Conservation (phyloP, 2,113 vertebrate genomes). For the Hiodon tergisus region DNA sequence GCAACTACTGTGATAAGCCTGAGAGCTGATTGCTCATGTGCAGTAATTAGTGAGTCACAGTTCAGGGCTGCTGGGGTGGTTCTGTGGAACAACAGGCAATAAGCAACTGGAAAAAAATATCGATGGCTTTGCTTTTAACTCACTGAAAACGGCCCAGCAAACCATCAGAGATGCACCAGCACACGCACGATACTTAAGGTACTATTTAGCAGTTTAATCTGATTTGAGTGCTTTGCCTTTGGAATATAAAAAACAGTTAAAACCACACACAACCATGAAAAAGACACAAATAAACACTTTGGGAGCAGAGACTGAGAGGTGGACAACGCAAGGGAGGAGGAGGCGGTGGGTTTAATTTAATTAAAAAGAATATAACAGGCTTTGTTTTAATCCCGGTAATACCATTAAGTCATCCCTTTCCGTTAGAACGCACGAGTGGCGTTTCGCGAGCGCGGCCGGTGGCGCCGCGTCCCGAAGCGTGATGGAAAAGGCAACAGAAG, state of each 20-base stretch:
- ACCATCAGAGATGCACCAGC: not conserved
- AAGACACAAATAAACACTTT: slow-evolving; percentile 23
- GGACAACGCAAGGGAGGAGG: not conserved
- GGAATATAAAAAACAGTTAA: slow-evolving; percentile 19
- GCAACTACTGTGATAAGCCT: no score
- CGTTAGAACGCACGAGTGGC: slow-evolving; percentile 19
- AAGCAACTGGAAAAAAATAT: no score
- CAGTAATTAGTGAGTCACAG: no score
- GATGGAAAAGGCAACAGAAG: slow-evolving; percentile 4
- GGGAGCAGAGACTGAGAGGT: slow-evolving; percentile 13
- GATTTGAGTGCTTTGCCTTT: slow-evolving; percentile 20
- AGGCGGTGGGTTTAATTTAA: slow-evolving; percentile 21
- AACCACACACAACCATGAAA: slow-evolving; percentile 3
- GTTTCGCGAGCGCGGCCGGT: not conserved
- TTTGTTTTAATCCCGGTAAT: slow-evolving; percentile 33
- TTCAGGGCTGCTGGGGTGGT: no score
- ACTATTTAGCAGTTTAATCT: not conserved
- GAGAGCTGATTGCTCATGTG: not conserved
- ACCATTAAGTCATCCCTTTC: slow-evolving; percentile 22
- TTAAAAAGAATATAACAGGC: slow-evolving; percentile 31
- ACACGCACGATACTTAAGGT: not conserved
- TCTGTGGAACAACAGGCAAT: no score
- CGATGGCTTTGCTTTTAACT: not conserved
- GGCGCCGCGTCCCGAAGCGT: not conserved
- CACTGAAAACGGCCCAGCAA: not conserved